A percentile compares a stretch with the other conserved stretches of the same genome.
phyloP scores from a whole-genome alignment of 2,113 vertebrate species.

The Corythoichthys intestinalis region DNA sequence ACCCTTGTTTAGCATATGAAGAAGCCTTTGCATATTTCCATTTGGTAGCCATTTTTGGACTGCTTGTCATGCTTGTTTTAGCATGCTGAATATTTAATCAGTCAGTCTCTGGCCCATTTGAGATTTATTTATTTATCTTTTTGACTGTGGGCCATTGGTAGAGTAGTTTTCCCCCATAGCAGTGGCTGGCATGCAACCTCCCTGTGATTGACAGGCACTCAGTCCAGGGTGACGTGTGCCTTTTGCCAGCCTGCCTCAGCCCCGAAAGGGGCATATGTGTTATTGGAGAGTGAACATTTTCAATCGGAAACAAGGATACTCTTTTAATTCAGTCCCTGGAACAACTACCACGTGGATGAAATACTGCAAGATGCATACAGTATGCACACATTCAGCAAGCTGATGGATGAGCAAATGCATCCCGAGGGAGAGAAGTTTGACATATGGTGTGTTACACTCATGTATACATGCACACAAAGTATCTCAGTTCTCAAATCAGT shows the following conservation, averaged over 20 bases:
- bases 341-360: background rate
- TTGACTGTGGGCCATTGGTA: background rate
- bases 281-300: background rate
- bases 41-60: background rate
- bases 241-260: background rate
- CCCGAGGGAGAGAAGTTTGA: background rate
- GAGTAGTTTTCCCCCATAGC: background rate
- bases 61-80: background rate
- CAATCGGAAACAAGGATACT: background rate
- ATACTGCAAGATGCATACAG: background rate
- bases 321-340: background rate
- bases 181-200: background rate
- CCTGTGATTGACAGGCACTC: background rate
- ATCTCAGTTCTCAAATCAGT: background rate
- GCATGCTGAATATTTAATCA: conserved; percentile 3
- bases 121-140: background rate
- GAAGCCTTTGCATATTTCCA: background rate
- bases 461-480: background rate
- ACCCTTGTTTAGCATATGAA: conserved; percentile 1
- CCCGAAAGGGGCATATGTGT: background rate
- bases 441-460: background rate
- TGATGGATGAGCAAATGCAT: background rate
- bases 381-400: too few relatives aligned
- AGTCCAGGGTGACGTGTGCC: background rate
- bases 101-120: background rate